Evolutionary conservation across 2,113 vertebrate species (phyloP).

Genomic region (Mus pahari): DNA sequence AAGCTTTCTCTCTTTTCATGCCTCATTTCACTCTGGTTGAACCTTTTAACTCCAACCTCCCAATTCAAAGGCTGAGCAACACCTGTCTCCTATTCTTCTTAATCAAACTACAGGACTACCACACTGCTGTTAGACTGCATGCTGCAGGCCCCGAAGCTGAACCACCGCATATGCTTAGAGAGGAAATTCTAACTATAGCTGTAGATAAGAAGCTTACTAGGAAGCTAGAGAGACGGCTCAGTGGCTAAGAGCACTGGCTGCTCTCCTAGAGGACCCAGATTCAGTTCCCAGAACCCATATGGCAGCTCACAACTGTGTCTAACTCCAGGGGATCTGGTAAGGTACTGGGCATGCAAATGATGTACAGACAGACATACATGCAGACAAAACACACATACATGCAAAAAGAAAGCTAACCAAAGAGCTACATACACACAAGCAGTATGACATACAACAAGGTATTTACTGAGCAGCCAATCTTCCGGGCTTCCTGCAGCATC

Average conservation of each 20-base stretch:
- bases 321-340: neutral
- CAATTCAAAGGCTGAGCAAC: neutral
- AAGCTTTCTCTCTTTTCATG: neutral
- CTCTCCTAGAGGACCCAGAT: neutral
- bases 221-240: neutral
- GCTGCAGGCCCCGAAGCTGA: neutral
- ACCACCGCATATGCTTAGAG: conserved; percentile 17
- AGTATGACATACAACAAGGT: neutral
- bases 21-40: neutral
- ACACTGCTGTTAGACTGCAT: neutral
- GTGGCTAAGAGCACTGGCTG: neutral
- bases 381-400: neutral
- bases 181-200: conserved; percentile 1
- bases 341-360: neutral
- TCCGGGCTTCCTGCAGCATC: neutral
- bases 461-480: neutral
- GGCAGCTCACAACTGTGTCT: neutral
- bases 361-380: neutral
- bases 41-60: neutral
- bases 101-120: neutral
- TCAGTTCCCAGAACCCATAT: neutral
- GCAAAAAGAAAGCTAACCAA: neutral
- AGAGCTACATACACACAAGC: neutral
- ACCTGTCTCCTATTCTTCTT: neutral
- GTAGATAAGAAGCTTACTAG: too few relatives aligned